These are phyloP conservation scores for Epinephelus awoara DNA, from an alignment of 2,797 vertebrate species.

Conservation along the genomic window DNA sequence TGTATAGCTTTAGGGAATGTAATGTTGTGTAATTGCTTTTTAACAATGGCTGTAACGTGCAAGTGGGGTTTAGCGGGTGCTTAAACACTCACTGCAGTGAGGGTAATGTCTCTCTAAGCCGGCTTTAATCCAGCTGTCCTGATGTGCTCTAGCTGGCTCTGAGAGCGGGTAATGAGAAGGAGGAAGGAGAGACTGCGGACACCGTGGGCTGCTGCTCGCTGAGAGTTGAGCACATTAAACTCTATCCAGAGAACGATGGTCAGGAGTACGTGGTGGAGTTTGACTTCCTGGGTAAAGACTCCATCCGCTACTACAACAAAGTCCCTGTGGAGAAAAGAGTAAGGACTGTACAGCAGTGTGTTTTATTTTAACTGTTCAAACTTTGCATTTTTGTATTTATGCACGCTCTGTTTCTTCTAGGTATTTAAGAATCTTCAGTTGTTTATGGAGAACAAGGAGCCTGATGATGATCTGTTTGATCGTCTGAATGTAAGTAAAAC, in stretches of 20 bases:
- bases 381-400: not conserved
- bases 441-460: conserved; percentile 99
- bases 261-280: conserved; percentile 98
- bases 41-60: conserved; percentile 21
- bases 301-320: conserved; percentile 99
- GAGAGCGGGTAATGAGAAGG: conserved; percentile 98
- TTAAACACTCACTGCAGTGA: conserved; percentile 21
- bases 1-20: not conserved
- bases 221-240: conserved; percentile 94
- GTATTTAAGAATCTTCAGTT: conserved; percentile 99
- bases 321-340: conserved; percentile 98
- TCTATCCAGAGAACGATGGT: conserved; percentile 93
- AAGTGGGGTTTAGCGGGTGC: conserved; percentile 22
- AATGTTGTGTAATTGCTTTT: conserved; percentile 26
- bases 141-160: conserved; percentile 90
- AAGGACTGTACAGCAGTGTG: conserved; percentile 55
- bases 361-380: not conserved
- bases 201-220: conserved; percentile 98
- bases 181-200: conserved; percentile 97
- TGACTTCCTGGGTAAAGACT: conserved; percentile 98
- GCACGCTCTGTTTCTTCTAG: conserved; percentile 71
- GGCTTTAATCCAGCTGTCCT: conserved; percentile 49
- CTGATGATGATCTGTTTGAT: conserved; percentile 98
- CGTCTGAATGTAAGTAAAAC: conserved; percentile 92
- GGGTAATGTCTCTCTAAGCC: conserved; percentile 36